Evolutionary conservation across 2,797 vertebrate genomes (phyloP).

Genomic region (Scleropages formosus): DNA sequence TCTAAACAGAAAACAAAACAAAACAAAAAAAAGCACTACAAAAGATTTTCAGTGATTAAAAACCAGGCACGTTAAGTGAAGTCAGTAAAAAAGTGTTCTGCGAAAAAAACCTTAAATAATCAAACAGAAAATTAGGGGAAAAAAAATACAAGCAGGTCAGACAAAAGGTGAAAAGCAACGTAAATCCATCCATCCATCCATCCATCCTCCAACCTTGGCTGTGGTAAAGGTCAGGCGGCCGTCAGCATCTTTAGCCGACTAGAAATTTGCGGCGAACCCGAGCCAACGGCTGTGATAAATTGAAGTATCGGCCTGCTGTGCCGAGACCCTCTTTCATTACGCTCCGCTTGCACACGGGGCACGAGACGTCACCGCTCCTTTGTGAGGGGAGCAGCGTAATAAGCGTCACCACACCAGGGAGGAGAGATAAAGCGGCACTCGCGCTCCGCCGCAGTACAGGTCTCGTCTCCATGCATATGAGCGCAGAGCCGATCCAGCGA

Average conservation of each 20-base stretch:
- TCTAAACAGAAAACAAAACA: slow-evolving; percentile 40
- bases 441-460: no score
- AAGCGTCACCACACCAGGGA: neutral
- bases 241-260: neutral
- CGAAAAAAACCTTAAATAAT: neutral
- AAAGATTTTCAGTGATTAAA: slow-evolving; percentile 18
- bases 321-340: no score
- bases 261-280: no score
- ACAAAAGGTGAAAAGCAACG: slow-evolving; percentile 15
- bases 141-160: neutral
- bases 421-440: neutral
- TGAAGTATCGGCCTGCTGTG: no score
- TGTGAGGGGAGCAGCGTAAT: slow-evolving; percentile 11
- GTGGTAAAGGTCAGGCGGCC: neutral
- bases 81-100: neutral
- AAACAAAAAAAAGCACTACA: slow-evolving; percentile 23
- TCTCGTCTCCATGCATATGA: neutral
- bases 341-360: no score
- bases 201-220: no score
- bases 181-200: neutral
- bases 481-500: neutral
- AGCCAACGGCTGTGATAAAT: no score
- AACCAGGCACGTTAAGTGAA: slow-evolving; percentile 26
- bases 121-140: slow-evolving; percentile 4
- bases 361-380: neutral